phyloP scores from a whole-genome alignment of 1,140 invertebrate genomes.

The Lethrus apterus region DNA sequence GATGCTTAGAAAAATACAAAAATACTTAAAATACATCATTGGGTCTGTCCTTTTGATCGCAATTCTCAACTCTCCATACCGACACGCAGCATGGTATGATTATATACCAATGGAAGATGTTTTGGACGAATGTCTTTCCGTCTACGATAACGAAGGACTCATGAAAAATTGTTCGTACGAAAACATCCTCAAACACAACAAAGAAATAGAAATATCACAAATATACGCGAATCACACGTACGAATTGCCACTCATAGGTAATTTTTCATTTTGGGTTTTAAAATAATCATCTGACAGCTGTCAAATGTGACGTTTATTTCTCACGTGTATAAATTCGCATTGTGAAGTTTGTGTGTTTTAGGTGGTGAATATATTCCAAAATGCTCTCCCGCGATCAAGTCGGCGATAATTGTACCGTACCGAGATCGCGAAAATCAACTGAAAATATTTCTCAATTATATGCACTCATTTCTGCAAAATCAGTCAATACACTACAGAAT shows the following conservation, averaged over 20 bases:
- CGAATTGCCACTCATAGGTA: no score
- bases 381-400: slow-evolving; percentile 67
- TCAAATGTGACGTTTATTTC: no score
- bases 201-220: background rate
- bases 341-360: slow-evolving; percentile 34
- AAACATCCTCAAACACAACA: background rate
- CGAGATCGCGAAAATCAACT: slow-evolving; percentile 77
- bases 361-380: slow-evolving; percentile 68
- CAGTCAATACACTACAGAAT: slow-evolving; percentile 78
- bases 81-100: slow-evolving; percentile 11
- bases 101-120: slow-evolving; percentile 10
- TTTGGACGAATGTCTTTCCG: slow-evolving; percentile 3
- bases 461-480: slow-evolving; percentile 81
- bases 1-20: background rate
- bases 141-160: background rate
- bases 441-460: slow-evolving; percentile 71
- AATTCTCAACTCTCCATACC: background rate
- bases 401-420: slow-evolving; percentile 85
- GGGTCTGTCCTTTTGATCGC: background rate
- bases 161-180: background rate
- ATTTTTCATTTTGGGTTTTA: no score
- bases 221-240: no score
- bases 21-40: background rate
- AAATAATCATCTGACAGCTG: no score
- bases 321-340: no score